phyloP scores from a whole-genome alignment of 2,113 vertebrate genomes.

The Mirza zaza region DNA sequence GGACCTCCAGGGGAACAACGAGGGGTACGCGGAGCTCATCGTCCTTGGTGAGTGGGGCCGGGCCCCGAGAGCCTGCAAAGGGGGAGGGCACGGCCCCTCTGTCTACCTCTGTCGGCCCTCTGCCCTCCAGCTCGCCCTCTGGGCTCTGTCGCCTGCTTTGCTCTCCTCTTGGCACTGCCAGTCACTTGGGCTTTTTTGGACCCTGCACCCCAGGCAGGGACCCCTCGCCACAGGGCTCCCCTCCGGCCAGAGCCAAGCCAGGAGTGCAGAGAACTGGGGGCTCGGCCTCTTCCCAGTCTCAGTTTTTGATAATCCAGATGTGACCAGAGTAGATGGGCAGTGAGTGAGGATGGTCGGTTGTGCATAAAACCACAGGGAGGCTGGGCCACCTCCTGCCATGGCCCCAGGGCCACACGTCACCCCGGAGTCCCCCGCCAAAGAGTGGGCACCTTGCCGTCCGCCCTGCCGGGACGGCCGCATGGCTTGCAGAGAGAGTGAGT shows the following conservation, averaged over 20 bases:
- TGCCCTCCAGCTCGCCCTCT: neutral
- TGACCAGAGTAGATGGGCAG: neutral
- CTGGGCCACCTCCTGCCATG: neutral
- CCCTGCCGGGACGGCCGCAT: neutral
- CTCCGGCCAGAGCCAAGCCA: neutral
- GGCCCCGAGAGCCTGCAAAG: neutral
- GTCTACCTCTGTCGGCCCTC: neutral
- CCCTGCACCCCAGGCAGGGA: slow-evolving; percentile 38
- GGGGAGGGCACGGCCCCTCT: neutral
- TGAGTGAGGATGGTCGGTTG: neutral
- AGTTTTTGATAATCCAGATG: neutral
- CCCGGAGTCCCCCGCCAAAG: neutral
- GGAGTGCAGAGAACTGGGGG: neutral
- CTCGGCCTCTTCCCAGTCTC: neutral
- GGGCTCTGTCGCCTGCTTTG: slow-evolving; percentile 58
- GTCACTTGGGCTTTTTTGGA: slow-evolving; percentile 65
- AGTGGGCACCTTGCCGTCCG: neutral
- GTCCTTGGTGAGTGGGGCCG: slow-evolving; percentile 88
- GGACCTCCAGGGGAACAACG: slow-evolving; percentile 90
- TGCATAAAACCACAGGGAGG: neutral
- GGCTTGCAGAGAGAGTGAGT: neutral
- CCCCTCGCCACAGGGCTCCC: neutral
- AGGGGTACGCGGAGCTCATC: slow-evolving; percentile 90
- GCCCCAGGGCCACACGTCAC: neutral
- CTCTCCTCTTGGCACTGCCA: slow-evolving; percentile 24